Evolutionary conservation across 2,797 vertebrate genomes (phyloP), one percentile per base, ranked within the genome.

Genomic region (Hydrophis major): DNA sequence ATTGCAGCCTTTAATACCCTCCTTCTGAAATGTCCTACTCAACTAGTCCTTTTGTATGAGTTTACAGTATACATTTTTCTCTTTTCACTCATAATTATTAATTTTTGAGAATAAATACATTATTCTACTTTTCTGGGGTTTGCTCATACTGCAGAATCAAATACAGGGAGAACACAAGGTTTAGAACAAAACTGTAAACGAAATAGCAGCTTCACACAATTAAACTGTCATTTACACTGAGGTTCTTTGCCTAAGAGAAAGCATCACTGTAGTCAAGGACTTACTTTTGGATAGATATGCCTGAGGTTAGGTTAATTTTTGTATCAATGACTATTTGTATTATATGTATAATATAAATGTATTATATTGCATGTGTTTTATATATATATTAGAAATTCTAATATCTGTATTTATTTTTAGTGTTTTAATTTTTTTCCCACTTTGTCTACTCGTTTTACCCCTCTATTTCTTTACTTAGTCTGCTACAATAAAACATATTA

Each of bases 381-480:
- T 37, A 57, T 25, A 98, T 98, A 98, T 98, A 98, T 96, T 97
- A 98, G 98, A 98, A 98, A 97, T 97, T 97, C 97, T 98, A 98
- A 98, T 98, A 98, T 98, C 97, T 97, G 96, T 97, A 98, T 98
- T 97, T 97, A 96, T 97, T 98, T 98, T 98, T 98, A 97, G 97
- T 97, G 96, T 98, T 98, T 98, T 99, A 98, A 98, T 98, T 98
- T 95, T 97, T 95, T 97, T 98, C 97, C 98, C 96, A 98, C 98
- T 98, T 99, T 98, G 98, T 97, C 97, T 98, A 98, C 97, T 98
- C 98, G 98, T 98, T 98, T 98, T 97, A 96, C 97, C 98, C 98
- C 99, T 99, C 98, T 99, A 94, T 98, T 98, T 97, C 94, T 97
- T 96, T 95, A 96, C 96, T 98, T 97, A 94, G 95, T 97, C 97